Evolutionary conservation across 2,113 vertebrate species (phyloP).

Genomic region (Chaenocephalus aceratus): DNA sequence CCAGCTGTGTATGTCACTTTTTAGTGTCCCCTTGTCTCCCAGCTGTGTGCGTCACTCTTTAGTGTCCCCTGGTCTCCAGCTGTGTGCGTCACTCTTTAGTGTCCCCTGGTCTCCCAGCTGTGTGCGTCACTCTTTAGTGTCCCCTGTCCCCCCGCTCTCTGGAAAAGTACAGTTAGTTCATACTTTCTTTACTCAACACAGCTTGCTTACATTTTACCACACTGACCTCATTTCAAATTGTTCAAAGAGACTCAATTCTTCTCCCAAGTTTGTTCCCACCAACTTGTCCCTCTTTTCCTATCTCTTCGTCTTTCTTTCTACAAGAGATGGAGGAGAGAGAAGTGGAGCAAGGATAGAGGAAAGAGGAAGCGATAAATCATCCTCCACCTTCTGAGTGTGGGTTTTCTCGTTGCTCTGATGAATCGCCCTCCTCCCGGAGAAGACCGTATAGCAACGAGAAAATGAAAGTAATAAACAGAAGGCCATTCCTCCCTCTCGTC

Average conservation of each 20-base stretch:
- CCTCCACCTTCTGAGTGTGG: slow-evolving; percentile 51
- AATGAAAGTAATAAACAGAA: slow-evolving; percentile 63
- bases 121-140: too few relatives aligned
- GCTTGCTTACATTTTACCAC: slow-evolving; percentile 6
- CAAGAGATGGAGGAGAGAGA: not conserved
- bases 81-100: too few relatives aligned
- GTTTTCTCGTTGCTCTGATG: slow-evolving; percentile 64
- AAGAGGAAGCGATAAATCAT: slow-evolving; percentile 60
- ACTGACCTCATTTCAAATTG: not conserved
- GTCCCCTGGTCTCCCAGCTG: too few relatives aligned
- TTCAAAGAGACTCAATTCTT: not conserved
- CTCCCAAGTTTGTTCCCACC: too few relatives aligned
- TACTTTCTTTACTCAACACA: not conserved
- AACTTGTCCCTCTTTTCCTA: not conserved
- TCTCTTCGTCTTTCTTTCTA: not conserved
- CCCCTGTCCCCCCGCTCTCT: too few relatives aligned
- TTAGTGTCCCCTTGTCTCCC: too few relatives aligned
- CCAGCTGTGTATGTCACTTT: too few relatives aligned
- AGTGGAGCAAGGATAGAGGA: slow-evolving; percentile 21
- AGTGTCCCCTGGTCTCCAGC: too few relatives aligned
- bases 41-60: too few relatives aligned
- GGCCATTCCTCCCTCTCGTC: slow-evolving; percentile 30
- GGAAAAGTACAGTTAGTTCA: too few relatives aligned
- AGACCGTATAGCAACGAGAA: slow-evolving; percentile 57
- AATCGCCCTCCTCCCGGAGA: slow-evolving; percentile 52